Conservation (phyloP, 2,113 vertebrate genomes). For the Brachionichthys hirsutus region DNA sequence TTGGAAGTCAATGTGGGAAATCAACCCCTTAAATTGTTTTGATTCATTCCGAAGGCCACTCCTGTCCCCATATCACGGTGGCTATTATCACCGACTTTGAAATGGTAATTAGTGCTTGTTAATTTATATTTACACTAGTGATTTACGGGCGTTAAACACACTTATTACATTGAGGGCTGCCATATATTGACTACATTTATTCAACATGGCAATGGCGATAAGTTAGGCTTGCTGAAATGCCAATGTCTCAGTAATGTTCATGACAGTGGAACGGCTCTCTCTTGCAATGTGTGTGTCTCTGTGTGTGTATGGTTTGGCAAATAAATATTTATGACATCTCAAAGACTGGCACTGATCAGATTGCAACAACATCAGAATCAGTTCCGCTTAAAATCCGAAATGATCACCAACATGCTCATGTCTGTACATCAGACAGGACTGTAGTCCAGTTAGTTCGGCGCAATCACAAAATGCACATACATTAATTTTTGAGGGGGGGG, state of each 20-base stretch:
- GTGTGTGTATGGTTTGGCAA: background rate
- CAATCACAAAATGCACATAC: no score
- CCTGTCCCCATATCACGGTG: constrained; percentile 27
- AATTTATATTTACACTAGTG: constrained; percentile 61
- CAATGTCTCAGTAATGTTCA: constrained; percentile 14
- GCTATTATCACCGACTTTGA: constrained; percentile 55
- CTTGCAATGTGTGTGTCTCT: no score
- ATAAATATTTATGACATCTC: no score
- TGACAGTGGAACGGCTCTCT: background rate
- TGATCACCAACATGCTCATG: no score
- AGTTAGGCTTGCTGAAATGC: constrained; percentile 18
- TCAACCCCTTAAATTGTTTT: constrained; percentile 61
- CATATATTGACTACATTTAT: constrained; percentile 36
- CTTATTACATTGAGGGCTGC: constrained; percentile 40
- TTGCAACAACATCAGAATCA: no score
- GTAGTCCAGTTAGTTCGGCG: no score
- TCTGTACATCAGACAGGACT: no score
- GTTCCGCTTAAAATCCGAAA: no score
- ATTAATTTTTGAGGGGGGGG: no score
- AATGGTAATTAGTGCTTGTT: constrained; percentile 57
- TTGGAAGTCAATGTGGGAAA: constrained; percentile 52
- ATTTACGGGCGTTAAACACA: no score
- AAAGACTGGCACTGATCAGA: no score
- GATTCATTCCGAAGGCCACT: constrained; percentile 47
- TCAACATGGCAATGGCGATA: constrained; percentile 34